Percentiles rank a stretch among this genome's conserved stretches.
Conservation (phyloP, 2,797 vertebrate species). For the Pogonophryne albipinna region DNA sequence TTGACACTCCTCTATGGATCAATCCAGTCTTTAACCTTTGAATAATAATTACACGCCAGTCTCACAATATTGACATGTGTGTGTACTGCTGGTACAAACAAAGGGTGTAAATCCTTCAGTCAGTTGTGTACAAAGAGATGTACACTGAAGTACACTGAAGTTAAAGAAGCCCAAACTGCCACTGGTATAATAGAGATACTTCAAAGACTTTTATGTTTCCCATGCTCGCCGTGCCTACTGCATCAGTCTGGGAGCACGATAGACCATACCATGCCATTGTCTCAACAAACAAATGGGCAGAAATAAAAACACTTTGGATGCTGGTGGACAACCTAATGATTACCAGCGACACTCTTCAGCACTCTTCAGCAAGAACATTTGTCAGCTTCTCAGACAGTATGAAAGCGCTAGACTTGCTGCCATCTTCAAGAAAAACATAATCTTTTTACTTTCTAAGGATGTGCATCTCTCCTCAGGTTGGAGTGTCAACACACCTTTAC, state of each 20-base stretch:
- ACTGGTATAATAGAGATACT: slow-evolving; percentile 67
- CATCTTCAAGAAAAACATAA: slow-evolving; percentile 49
- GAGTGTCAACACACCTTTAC: slow-evolving; percentile 56
- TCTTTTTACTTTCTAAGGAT: slow-evolving; percentile 36
- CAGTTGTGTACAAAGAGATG: slow-evolving; percentile 57
- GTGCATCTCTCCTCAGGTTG: slow-evolving; percentile 29
- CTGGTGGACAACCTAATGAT: slow-evolving; percentile 85
- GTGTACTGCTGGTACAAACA: slow-evolving; percentile 58
- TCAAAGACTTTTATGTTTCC: slow-evolving; percentile 69
- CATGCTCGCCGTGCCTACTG: slow-evolving; percentile 62
- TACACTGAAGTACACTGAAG: slow-evolving; percentile 48
- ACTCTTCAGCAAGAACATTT: slow-evolving; percentile 79
- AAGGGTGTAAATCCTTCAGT: slow-evolving; percentile 55
- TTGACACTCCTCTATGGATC: slow-evolving; percentile 79
- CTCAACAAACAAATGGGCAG: slow-evolving; percentile 83
- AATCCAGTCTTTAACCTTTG: slow-evolving; percentile 81
- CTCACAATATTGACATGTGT: slow-evolving; percentile 71
- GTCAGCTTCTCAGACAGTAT: slow-evolving; percentile 76
- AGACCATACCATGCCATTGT: slow-evolving; percentile 74
- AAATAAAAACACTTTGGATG: slow-evolving; percentile 84
- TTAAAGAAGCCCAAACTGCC: slow-evolving; percentile 50
- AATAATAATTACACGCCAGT: slow-evolving; percentile 77
- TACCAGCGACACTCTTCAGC: slow-evolving; percentile 73
- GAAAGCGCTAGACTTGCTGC: slow-evolving; percentile 49
- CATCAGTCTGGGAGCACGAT: slow-evolving; percentile 57